Evolutionary conservation across 2,888 invertebrate species (phyloP), one percentile per base, ranked within the genome.

Genomic region (Eledona agricola): DNA sequence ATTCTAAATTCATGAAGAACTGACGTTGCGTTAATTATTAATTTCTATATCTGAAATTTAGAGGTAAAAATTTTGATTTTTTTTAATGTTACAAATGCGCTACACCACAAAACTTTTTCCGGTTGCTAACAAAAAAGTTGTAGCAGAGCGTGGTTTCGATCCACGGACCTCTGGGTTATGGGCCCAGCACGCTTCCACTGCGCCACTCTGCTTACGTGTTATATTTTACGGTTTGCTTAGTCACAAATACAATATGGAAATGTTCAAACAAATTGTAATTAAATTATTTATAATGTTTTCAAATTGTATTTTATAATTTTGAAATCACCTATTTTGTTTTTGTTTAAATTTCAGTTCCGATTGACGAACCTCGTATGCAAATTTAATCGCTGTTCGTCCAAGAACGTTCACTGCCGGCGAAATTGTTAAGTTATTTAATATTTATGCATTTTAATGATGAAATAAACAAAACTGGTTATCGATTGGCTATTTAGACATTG

Each of bases 91-190:
- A n/a, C n/a, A n/a, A n/a, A n/a, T n/a, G n/a, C n/a, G n/a, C n/a
- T n/a, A n/a, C n/a, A n/a, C n/a, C n/a, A n/a, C n/a, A n/a, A n/a
- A n/a, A n/a, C n/a, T n/a, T n/a, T n/a, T n/a, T n/a, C n/a, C n/a
- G n/a, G n/a, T n/a, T n/a, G n/a, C n/a, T n/a, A n/a, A n/a, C n/a
- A n/a, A n/a, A n/a, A n/a, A n/a, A n/a, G n/a, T n/a, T n/a, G n/a
- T 85, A 85, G 85, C 85, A 85, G 85, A 86, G 87, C 88, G 86
- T 88, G 87, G 87, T 88, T 88, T 89, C 88, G 87, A 88, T 88
- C 88, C 86, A 89, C 89, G 89, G 89, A 90, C 87, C 89, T 90
- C 89, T 90, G 89, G 89, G 87, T 88, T 87, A 87, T 87, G 85
- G 85, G 86, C 85, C 85, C 85, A 86, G 85, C 85, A 86, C 85